Evolutionary conservation across 2,797 vertebrate species (phyloP).

Genomic region (Molothrus aeneus): DNA sequence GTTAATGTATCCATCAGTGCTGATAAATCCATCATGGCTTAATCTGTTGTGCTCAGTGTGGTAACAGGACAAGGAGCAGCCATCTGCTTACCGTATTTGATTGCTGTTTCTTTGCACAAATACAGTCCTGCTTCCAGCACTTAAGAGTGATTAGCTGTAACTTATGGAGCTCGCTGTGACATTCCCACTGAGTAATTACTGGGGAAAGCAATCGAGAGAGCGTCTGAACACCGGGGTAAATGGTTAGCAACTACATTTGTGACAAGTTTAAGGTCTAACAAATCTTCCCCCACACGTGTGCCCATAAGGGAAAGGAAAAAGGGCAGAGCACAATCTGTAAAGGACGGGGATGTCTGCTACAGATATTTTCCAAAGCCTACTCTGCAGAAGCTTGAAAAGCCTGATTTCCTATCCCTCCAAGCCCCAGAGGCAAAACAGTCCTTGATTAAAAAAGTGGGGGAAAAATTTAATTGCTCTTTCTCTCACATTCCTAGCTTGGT

Average conservation of each 20-base stretch:
- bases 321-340: slow-evolving; percentile 7
- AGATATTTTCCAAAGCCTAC: slow-evolving; percentile 14
- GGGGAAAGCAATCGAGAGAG: slow-evolving; percentile 33
- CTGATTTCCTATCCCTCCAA: slow-evolving; percentile 28
- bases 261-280: slow-evolving; percentile 52
- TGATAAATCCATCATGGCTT: slow-evolving; percentile 69
- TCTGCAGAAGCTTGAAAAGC: slow-evolving; percentile 20
- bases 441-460: slow-evolving; percentile 47
- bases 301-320: slow-evolving; percentile 19
- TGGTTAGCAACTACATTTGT: slow-evolving; percentile 46
- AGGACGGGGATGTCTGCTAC: neutral
- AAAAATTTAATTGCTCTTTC: slow-evolving; percentile 59
- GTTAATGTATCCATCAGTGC: slow-evolving; percentile 57
- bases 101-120: slow-evolving; percentile 71
- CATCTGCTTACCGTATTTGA: slow-evolving; percentile 77
- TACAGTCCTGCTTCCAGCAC: slow-evolving; percentile 63
- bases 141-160: slow-evolving; percentile 72
- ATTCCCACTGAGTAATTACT: slow-evolving; percentile 65
- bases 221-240: slow-evolving; percentile 42
- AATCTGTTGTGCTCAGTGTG: slow-evolving; percentile 61
- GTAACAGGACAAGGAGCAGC: slow-evolving; percentile 61
- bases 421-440: slow-evolving; percentile 25
- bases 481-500: slow-evolving; percentile 25
- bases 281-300: neutral
- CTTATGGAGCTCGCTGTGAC: slow-evolving; percentile 47